Evolutionary conservation across 2,113 vertebrate genomes (phyloP).

Genomic region (Prunella fulvescens): DNA sequence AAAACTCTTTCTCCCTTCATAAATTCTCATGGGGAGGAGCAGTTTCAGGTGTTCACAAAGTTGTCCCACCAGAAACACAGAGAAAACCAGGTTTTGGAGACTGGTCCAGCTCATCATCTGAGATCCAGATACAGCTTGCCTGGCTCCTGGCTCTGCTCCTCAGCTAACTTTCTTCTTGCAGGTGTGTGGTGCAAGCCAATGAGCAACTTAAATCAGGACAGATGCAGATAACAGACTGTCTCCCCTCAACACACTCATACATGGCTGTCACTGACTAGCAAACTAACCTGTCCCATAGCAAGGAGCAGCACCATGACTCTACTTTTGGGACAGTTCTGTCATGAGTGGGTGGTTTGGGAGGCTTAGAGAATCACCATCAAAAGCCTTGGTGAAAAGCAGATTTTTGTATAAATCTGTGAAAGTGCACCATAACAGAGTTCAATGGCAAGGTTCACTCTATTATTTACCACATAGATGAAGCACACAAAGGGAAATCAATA

Average conservation of each 20-base stretch:
- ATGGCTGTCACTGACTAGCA: background rate
- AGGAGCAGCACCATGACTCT: background rate
- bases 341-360: background rate
- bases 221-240: background rate
- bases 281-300: background rate
- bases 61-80: background rate
- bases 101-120: background rate
- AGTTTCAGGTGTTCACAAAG: background rate
- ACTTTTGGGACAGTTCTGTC: background rate
- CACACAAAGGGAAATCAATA: background rate
- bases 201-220: background rate
- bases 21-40: background rate
- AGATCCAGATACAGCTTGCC: background rate
- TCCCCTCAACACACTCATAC: background rate
- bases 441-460: background rate
- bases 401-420: background rate
- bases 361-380: background rate
- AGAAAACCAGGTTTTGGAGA: background rate
- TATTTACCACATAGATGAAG: background rate
- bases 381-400: background rate
- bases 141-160: background rate
- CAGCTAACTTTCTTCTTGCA: background rate
- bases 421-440: background rate
- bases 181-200: rapidly evolving
- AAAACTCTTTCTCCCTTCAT: background rate